Base-by-base conservation (phyloP, 1,140 invertebrate genomes). In the Limonius californicus region DNA sequence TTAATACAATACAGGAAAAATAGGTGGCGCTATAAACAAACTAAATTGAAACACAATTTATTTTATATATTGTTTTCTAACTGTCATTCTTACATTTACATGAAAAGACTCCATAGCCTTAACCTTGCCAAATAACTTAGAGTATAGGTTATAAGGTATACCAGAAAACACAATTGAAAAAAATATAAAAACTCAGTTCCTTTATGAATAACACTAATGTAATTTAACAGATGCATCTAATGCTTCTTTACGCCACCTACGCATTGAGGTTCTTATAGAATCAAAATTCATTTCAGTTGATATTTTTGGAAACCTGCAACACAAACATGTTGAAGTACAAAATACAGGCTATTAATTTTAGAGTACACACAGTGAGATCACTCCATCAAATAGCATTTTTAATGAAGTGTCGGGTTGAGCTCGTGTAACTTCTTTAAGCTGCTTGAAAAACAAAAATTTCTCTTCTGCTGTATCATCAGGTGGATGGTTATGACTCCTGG, bases 401-500 rank as follows among this genome's bases (percentile, higher is more conserved):
- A 57, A 21, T 14, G 54, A 20, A 39, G 2, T 39, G 2, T 23
- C 11, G 1, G 55, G 30, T 3, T 15, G 11, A 4, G 30, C 12
- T 18, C 18, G 16, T 7, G 21, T 23, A 1, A 42, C 16, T 19
- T 42, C 35, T 21, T 42, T 57, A 18, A 57, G 20, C 1, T 42
- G 35, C 9, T 42, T 42, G 3, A 57, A 57, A 20, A 62, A 62
- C n/a, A 43, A 23, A 21, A 20, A 57, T 62, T 62, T 62, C 8
- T 56, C 54, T 45, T 62, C 54, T 15, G 21, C 54, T 2, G 18
- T 32, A 12, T 55, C 53, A 42, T 63, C 63, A 12, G 54, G 60
- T 1, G 65, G 66, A 30, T 68, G 66, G 14, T 68, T 68, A 43
- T 68, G 66, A 8, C 57, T 53, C 43, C 55, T 57, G 1, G 60